Percentiles rank a stretch among this genome's conserved stretches.
These are phyloP conservation scores for Hyppa rectilinea DNA, from an alignment of 2,888 invertebrate species.

Conservation along the genomic window DNA sequence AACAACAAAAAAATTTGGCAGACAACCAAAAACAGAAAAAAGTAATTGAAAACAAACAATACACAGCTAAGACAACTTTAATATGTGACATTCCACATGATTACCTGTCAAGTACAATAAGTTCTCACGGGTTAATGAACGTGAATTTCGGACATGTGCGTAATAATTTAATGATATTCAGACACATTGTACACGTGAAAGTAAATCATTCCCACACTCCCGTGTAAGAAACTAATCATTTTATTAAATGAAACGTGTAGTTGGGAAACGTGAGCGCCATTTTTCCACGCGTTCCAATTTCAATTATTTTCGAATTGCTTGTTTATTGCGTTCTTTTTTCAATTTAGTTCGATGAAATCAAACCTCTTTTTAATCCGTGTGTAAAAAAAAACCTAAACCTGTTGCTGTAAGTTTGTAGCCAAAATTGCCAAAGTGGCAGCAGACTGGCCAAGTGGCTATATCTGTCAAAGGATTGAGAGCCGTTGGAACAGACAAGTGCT, in stretches of 20 bases:
- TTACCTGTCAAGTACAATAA: conserved; percentile 84
- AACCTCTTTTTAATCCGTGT: conserved; percentile 45
- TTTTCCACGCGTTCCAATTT: conserved; percentile 63
- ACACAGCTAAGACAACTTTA: conserved; percentile 44
- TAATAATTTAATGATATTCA: conserved; percentile 84
- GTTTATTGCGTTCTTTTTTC: conserved; percentile 52
- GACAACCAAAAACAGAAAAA: conserved; percentile 24
- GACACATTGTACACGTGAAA: conserved; percentile 82
- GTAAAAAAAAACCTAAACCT: conserved; percentile 30
- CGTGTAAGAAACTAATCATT: conserved; percentile 69
- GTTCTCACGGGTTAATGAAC: conserved; percentile 87
- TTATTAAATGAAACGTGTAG: conserved; percentile 69
- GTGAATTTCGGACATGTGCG: conserved; percentile 83
- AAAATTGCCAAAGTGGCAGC: conserved; percentile 30
- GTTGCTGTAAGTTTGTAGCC: conserved; percentile 34
- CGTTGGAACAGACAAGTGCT: conserved; percentile 40
- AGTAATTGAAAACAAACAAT: conserved; percentile 55
- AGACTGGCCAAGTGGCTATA: conserved; percentile 27
- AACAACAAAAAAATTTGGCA: background rate
- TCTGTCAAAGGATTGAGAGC: conserved; percentile 51
- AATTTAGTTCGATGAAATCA: conserved; percentile 31
- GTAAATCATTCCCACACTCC: conserved; percentile 81
- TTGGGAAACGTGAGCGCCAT: conserved; percentile 64
- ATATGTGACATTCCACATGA: conserved; percentile 63
- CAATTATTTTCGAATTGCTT: conserved; percentile 61